phyloP scores from a whole-genome alignment of 2,888 invertebrate genomes.

The Apamea crenata region DNA sequence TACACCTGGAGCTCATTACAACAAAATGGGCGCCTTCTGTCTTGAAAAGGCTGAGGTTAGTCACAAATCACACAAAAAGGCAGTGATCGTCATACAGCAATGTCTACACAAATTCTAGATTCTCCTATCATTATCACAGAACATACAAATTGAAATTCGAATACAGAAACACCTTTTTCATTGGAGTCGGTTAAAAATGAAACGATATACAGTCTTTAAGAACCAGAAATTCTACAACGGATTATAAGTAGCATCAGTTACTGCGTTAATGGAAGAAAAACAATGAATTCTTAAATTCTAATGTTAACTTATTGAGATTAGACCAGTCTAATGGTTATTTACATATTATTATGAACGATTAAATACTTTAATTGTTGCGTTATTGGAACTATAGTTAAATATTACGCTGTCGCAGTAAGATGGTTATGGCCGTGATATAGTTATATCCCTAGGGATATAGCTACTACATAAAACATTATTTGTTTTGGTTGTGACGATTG shows the following conservation, averaged over 20 bases:
- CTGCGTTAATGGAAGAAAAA: constrained; percentile 47
- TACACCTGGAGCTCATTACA: not conserved
- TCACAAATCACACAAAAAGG: constrained; percentile 8
- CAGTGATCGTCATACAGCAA: constrained; percentile 27
- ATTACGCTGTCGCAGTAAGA: too few species aligned
- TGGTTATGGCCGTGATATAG: too few species aligned
- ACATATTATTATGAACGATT: constrained; percentile 68
- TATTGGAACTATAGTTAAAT: constrained; percentile 72
- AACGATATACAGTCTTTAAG: constrained; percentile 71
- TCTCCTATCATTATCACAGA: constrained; percentile 56
- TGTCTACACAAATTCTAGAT: constrained; percentile 31
- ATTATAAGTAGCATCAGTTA: constrained; percentile 33
- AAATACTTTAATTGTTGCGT: constrained; percentile 78
- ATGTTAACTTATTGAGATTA: constrained; percentile 60
- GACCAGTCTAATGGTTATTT: constrained; percentile 72
- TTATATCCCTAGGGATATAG: too few species aligned
- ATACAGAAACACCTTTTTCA: not conserved
- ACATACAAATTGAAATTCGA: constrained; percentile 58
- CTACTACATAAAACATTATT: too few species aligned
- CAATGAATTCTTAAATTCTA: constrained; percentile 39
- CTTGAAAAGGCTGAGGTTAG: not conserved
- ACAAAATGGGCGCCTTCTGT: not conserved
- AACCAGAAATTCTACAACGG: constrained; percentile 59
- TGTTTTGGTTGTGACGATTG: too few species aligned
- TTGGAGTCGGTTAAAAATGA: constrained; percentile 52